A percentile compares a stretch with the other conserved stretches of the same genome.
Conservation (phyloP, 2,797 vertebrate species). For the Helarctos malayanus region DNA sequence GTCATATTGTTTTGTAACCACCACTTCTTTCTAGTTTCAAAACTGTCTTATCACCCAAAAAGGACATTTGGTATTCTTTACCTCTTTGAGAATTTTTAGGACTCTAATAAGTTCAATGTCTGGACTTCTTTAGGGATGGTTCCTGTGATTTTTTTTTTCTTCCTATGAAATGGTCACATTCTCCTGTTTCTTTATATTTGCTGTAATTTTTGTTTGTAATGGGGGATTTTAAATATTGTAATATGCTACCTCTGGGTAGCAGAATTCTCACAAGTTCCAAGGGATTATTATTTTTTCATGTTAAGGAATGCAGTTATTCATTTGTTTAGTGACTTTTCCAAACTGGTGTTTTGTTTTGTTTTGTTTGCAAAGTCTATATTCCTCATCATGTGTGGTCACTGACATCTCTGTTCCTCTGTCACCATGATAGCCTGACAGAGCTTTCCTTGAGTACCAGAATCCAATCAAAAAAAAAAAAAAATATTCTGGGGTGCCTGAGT, state of each 20-base stretch:
- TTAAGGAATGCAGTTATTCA: background rate
- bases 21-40: background rate
- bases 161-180: background rate
- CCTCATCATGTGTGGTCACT: background rate
- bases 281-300: background rate
- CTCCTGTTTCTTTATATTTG: background rate
- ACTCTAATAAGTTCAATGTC: background rate
- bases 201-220: background rate
- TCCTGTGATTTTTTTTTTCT: background rate
- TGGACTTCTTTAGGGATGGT: background rate
- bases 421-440: background rate
- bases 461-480: background rate
- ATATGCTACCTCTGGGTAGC: background rate
- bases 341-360: background rate
- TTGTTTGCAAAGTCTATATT: background rate
- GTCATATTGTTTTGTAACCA: background rate
- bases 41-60: background rate
- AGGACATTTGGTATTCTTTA: background rate
- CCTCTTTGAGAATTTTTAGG: background rate
- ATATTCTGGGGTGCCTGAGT: background rate
- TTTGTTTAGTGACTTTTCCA: background rate
- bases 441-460: background rate
- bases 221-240: background rate
- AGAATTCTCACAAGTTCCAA: background rate
- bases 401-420: background rate